These are phyloP conservation scores for Aphelocoma californica DNA, from an alignment of 2,797 vertebrate genomes.

Conservation along the genomic window DNA sequence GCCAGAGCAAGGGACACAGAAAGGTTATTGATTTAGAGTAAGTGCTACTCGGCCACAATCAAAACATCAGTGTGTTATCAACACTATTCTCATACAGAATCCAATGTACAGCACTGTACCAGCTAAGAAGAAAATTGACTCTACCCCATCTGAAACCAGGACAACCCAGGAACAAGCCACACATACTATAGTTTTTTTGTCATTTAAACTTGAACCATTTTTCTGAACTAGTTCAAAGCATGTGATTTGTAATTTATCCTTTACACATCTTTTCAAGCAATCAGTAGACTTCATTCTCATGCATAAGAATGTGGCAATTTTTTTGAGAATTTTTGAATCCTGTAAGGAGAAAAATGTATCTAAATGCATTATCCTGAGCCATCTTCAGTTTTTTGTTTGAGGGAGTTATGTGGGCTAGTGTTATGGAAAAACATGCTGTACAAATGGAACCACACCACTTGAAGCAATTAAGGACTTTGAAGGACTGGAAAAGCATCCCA, in stretches of 20 bases:
- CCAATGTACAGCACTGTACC: neutral
- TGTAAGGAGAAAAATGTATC: neutral
- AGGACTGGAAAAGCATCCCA: constrained; percentile 25
- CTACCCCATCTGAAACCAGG: neutral
- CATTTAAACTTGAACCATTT: neutral
- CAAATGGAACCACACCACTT: neutral
- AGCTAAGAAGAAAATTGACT: neutral
- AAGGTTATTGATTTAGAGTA: neutral
- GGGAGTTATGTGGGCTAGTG: neutral
- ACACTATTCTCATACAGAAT: neutral
- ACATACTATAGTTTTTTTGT: neutral
- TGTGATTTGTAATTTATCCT: neutral
- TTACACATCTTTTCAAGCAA: neutral
- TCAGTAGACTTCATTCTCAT: neutral
- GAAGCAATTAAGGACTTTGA: neutral
- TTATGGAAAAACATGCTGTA: neutral
- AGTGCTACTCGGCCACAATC: neutral
- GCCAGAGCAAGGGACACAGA: accelerated
- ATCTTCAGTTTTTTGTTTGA: neutral
- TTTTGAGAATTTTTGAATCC: neutral
- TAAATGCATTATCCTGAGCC: neutral
- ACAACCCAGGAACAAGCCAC: neutral
- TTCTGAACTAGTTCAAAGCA: neutral
- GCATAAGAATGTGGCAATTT: neutral
- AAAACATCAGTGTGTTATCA: neutral